Evolutionary conservation across 2,888 invertebrate genomes (phyloP), one percentile per base, ranked within the genome.

Genomic region (Diarsia mendica): DNA sequence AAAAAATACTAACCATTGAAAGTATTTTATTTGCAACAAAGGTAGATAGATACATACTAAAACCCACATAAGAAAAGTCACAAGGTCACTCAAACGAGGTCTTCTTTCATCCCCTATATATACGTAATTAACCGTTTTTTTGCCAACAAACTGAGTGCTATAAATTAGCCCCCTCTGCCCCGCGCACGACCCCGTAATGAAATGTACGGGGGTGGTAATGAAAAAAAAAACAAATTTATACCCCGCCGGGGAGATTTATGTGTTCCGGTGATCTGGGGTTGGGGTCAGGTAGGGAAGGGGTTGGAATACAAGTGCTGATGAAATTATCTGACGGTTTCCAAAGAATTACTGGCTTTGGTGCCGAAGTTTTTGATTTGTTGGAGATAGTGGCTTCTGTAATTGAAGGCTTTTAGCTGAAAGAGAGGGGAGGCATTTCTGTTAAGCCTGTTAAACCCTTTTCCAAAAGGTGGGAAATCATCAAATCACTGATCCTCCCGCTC

Each of bases 171-270:
- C 67, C 68, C 63, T 65, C 67, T 68, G n/a, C 72, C 70, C 79
- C 75, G 60, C 77, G 53, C 63, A 53, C 80, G 68, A 67, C 70
- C 80, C 80, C 72, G 85, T 88, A 88, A 88, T 88, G 87, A 87
- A 87, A 87, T 86, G 86, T 86, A 76, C 85, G 86, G 72, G 71
- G 74, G 64, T 79, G 85, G 75, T 84, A 84, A 86, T 84, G 80
- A 87, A 88, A 88, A 87, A 86, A 87, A 87, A 87, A 87, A 84
- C 87, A 82, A 87, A 87, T 87, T 86, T 88, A 87, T 88, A 73
- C 82, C 72, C 76, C 69, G 75, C 66, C 49, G 69, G 23, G 48
- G 67, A 79, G 88, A 87, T 87, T 87, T 88, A 87, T 87, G 80
- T 63, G 51, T 79, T 72, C 84, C 87, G 82, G 86, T 83, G 88